Conservation (phyloP, 1,140 invertebrate genomes). For the Radopholus similis region DNA sequence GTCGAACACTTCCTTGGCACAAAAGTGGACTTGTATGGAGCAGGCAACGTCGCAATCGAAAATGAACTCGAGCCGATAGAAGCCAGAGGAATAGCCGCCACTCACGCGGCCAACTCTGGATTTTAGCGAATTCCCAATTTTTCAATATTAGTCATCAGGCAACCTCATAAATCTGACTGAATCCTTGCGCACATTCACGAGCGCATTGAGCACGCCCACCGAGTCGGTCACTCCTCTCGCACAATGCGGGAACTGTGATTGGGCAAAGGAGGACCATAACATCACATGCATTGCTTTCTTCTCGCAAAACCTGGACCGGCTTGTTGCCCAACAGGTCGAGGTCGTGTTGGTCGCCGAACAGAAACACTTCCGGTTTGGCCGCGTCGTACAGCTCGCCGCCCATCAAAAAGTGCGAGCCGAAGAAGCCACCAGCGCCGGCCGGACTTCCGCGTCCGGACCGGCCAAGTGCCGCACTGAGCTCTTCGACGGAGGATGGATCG, state of each 20-base stretch:
- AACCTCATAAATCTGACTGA: conserved; percentile 44
- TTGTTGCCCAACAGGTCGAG: conserved; percentile 36
- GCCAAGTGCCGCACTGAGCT: background rate
- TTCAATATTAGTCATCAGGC: too few relatives aligned
- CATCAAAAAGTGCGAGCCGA: conserved; percentile 46
- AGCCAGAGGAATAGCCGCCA: conserved; percentile 17
- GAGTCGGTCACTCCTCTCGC: conserved; percentile 36
- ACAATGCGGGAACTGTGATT: conserved; percentile 46
- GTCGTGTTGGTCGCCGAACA: conserved; percentile 42
- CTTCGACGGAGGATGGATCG: too few relatives aligned
- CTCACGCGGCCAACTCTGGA: conserved; percentile 18
- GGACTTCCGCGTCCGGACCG: background rate
- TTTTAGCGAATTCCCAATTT: conserved; percentile 5
- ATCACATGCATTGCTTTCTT: background rate
- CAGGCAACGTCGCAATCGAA: conserved; percentile 44
- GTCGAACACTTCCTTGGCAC: conserved; percentile 43
- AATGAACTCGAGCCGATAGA: conserved; percentile 43
- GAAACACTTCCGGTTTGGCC: conserved; percentile 41
- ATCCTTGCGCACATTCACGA: conserved; percentile 45
- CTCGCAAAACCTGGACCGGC: conserved; percentile 28
- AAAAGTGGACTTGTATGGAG: conserved; percentile 48
- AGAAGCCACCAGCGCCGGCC: conserved; percentile 15
- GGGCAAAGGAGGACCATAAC: background rate
- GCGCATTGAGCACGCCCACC: conserved; percentile 37
- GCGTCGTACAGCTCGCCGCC: conserved; percentile 44